Evolutionary conservation across 1,140 invertebrate genomes (phyloP).

Genomic region (Drosophila bocqueti): DNA sequence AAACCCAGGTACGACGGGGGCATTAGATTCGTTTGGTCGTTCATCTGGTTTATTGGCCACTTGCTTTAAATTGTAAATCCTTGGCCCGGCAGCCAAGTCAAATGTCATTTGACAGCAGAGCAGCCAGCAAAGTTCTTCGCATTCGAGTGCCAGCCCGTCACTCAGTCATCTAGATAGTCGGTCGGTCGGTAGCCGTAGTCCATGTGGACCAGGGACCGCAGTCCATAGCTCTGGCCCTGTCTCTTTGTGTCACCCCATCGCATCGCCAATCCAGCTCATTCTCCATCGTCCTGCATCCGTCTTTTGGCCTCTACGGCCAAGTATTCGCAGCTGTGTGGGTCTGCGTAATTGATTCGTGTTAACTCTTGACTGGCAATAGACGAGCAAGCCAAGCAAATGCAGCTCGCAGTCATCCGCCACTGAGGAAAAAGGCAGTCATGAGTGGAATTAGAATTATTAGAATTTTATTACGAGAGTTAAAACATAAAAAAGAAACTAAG

Average conservation of each 20-base stretch:
- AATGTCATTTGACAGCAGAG: slow-evolving; percentile 77
- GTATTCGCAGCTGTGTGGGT: slow-evolving; percentile 50
- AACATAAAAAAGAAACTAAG: neutral
- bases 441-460: too few species aligned
- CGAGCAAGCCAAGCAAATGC: slow-evolving; percentile 77
- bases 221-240: slow-evolving; percentile 33
- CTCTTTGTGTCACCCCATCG: slow-evolving; percentile 17
- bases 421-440: slow-evolving; percentile 6
- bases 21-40: slow-evolving; percentile 60
- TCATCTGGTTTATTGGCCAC: slow-evolving; percentile 82
- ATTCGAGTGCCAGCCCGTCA: slow-evolving; percentile 26
- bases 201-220: slow-evolving; percentile 16
- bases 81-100: slow-evolving; percentile 74
- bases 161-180: neutral
- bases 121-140: slow-evolving; percentile 46
- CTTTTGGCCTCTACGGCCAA: slow-evolving; percentile 33
- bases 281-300: slow-evolving; percentile 19
- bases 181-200: slow-evolving; percentile 15
- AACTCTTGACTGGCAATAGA: slow-evolving; percentile 83
- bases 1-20: slow-evolving; percentile 22
- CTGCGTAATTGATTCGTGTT: slow-evolving; percentile 81
- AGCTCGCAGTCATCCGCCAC: slow-evolving; percentile 59
- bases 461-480: too few species aligned
- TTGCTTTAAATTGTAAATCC: slow-evolving; percentile 84
- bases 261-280: neutral